Conservation (phyloP, 2,797 vertebrate species). For the Setipinna tenuifilis region DNA sequence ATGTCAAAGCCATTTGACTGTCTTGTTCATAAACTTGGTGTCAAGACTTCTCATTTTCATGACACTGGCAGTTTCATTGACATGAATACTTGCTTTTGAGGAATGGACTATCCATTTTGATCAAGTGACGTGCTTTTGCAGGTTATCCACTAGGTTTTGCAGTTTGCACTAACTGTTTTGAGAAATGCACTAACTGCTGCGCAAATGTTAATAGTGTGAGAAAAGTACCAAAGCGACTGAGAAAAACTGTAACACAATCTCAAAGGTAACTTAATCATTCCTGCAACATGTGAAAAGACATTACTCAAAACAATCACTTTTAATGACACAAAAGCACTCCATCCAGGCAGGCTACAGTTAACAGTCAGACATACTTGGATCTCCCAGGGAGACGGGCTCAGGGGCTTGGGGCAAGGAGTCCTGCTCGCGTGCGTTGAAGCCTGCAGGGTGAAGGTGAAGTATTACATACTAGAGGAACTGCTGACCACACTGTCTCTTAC, state of each 20-base stretch:
- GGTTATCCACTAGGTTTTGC: no score
- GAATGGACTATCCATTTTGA: no score
- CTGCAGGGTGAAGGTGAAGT: conserved; percentile 62
- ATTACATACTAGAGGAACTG: conserved; percentile 9
- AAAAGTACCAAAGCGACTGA: no score
- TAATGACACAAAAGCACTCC: not conserved
- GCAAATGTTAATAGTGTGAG: no score
- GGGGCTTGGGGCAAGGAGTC: conserved; percentile 74
- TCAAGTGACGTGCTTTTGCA: no score
- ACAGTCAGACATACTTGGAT: conserved; percentile 81
- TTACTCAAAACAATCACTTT: not conserved
- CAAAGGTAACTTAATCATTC: not conserved
- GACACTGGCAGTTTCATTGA: no score
- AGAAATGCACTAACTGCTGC: no score
- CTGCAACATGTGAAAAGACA: not conserved
- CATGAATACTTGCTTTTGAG: no score
- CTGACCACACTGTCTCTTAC: not conserved
- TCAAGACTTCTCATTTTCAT: no score
- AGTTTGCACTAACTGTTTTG: no score
- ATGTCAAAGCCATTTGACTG: no score
- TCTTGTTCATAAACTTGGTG: no score
- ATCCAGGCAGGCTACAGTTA: not conserved
- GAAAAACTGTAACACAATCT: not conserved
- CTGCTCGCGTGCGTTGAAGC: conserved; percentile 76
- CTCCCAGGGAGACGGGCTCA: conserved; percentile 82